phyloP scores from a whole-genome alignment of 2,113 vertebrate genomes.

The Verasper variegatus region DNA sequence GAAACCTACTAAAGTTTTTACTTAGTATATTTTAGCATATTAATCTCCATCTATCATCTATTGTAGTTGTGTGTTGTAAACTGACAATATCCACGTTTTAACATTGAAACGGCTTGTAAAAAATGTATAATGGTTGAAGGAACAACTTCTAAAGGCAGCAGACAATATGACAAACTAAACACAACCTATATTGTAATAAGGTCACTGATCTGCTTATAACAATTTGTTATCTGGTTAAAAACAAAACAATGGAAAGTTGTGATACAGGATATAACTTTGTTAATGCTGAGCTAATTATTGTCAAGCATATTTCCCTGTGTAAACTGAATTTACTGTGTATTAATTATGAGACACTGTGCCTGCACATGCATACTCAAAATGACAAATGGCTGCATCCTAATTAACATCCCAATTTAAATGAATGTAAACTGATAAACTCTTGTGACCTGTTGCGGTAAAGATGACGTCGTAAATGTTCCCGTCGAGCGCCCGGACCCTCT shows the following conservation, averaged over 20 bases:
- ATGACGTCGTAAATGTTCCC: slow-evolving; percentile 89
- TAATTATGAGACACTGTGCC: neutral
- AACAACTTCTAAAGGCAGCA: no score
- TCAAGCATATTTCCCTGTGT: neutral
- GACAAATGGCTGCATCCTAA: neutral
- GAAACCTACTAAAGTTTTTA: no score
- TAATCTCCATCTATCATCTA: no score
- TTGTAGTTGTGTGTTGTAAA: no score
- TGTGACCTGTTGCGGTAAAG: slow-evolving; percentile 91
- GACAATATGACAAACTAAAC: no score
- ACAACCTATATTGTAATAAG: no score
- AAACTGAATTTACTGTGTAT: neutral
- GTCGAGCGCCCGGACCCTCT: slow-evolving; percentile 89
- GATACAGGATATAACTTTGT: neutral
- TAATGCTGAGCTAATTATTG: neutral
- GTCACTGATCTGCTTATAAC: no score
- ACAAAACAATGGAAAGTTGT: neutral
- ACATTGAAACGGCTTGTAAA: no score
- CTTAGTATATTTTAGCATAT: no score
- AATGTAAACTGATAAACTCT: neutral
- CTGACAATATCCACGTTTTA: no score
- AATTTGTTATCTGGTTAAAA: neutral
- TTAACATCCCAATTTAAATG: neutral
- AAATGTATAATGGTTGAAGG: no score
- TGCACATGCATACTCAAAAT: neutral